Evolutionary conservation across 2,888 invertebrate genomes (phyloP), one percentile per base, ranked within the genome.

Genomic region (Exephanes ischioxanthus): DNA sequence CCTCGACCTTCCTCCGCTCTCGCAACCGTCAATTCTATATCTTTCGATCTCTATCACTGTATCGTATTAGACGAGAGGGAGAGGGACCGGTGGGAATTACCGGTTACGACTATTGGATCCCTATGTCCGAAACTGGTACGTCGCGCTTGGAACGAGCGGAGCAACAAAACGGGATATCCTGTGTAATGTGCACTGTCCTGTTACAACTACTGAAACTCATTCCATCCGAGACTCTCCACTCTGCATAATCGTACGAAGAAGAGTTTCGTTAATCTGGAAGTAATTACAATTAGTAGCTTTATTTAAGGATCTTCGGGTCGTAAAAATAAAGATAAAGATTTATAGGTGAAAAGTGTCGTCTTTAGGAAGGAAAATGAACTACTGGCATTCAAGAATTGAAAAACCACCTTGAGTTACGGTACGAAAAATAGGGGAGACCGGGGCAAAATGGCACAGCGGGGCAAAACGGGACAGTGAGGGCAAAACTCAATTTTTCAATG

Each of bases 71-170:
- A 58, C 66, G 63, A 30, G 63, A 6, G 30, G 30, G 51, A 2
- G 45, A 63, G 51, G 0, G 45, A 63, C 33, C 58, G 72, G 41
- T 76, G 67, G 67, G 77, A 84, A 84, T 84, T 84, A 84, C 71
- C 84, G 37, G 80, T 84, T 84, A 84, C 84, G 84, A 84, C 76
- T 61, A 72, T 72, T 80, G 84, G 72, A 72, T 61, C 68, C 9
- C 63, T 45, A 3, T 68, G 53, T 16, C 80, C 84, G 37, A 84
- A 84, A 80, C 80, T 72, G 75, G 45, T 61, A 26, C 19, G 41
- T 45, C 22, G 22, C 71, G 67, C 73, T 67, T 68, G 61, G 22
- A 19, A 53, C 76, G 63, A 5, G 16, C 51, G 51, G 41, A 66
- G 33, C 63, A 71, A 66, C 63, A 33, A 55, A 80, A 48, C 51